These are phyloP conservation scores for Nipponacmea schrenckii DNA, from an alignment of 2,888 invertebrate species.

Conservation along the genomic window DNA sequence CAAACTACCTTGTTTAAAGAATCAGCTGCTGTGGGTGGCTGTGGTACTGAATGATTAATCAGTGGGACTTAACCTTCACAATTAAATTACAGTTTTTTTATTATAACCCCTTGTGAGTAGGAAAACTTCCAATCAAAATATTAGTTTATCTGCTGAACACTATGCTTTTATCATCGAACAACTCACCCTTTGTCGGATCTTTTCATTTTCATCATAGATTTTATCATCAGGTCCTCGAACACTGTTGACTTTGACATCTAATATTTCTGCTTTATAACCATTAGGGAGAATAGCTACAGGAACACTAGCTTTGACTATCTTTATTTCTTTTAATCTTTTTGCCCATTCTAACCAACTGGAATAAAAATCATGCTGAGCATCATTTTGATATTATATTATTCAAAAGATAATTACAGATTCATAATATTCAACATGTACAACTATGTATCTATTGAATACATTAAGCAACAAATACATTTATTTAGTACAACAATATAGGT, in stretches of 20 bases:
- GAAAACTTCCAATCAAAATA: too few species aligned
- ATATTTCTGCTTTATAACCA: slow-evolving; percentile 45
- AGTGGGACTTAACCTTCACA: too few species aligned
- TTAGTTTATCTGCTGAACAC: too few species aligned
- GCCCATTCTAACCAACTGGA: slow-evolving; percentile 63
- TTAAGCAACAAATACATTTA: not conserved
- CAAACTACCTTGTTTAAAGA: not conserved
- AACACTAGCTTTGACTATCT: slow-evolving; percentile 49
- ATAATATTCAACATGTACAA: not conserved
- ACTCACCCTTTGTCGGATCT: slow-evolving; percentile 63
- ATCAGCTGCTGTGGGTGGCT: not conserved
- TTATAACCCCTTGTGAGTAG: too few species aligned
- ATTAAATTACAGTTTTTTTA: too few species aligned
- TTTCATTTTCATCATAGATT: slow-evolving; percentile 63
- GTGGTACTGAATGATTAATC: not conserved
- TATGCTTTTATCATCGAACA: not conserved
- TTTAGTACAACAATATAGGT: too few species aligned
- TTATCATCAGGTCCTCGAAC: slow-evolving; percentile 66
- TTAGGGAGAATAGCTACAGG: slow-evolving; percentile 56
- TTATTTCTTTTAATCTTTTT: slow-evolving; percentile 42
- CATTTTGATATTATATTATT: not conserved
- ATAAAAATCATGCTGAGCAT: not conserved
- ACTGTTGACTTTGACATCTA: slow-evolving; percentile 61
- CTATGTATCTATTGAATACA: not conserved
- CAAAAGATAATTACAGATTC: not conserved